A percentile compares a stretch with the other conserved stretches of the same genome.
These are phyloP conservation scores for Drosophila trichaetosa DNA, from an alignment of 2,888 invertebrate genomes.

Conservation along the genomic window DNA sequence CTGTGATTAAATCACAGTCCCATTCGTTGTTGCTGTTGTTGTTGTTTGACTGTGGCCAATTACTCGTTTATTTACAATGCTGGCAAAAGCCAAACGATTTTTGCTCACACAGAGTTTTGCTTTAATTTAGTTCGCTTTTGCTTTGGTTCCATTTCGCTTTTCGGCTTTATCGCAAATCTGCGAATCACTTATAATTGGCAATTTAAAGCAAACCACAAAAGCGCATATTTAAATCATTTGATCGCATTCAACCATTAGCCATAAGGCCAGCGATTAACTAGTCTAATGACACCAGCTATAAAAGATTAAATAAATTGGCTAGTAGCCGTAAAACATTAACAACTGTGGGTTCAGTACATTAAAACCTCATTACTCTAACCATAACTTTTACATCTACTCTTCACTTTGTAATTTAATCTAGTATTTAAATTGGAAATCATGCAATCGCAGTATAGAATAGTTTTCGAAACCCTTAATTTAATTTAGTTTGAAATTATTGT, in stretches of 20 bases:
- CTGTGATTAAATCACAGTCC: conserved; percentile 68
- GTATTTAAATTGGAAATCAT: neutral
- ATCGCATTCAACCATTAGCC: conserved; percentile 31
- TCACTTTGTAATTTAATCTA: neutral
- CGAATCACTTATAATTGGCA: conserved; percentile 69
- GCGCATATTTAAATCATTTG: conserved; percentile 72
- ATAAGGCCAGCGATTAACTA: conserved; percentile 38
- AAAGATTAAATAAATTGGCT: neutral
- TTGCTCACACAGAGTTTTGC: conserved; percentile 31
- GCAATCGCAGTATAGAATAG: neutral
- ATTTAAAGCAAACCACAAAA: conserved; percentile 65
- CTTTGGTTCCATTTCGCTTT: conserved; percentile 20
- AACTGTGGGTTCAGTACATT: neutral
- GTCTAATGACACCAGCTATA: conserved; percentile 20
- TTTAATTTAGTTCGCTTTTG: conserved; percentile 52
- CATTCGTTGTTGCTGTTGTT: conserved; percentile 29
- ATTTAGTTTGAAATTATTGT: neutral
- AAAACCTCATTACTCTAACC: neutral
- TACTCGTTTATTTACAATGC: conserved; percentile 73
- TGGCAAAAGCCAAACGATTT: conserved; percentile 51
- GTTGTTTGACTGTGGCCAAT: conserved; percentile 60
- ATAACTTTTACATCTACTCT: neutral
- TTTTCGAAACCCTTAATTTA: neutral
- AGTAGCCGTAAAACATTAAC: neutral
- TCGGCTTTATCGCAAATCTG: conserved; percentile 65